phyloP scores from a whole-genome alignment of 1,140 invertebrate genomes.

The Cylas formicarius region DNA sequence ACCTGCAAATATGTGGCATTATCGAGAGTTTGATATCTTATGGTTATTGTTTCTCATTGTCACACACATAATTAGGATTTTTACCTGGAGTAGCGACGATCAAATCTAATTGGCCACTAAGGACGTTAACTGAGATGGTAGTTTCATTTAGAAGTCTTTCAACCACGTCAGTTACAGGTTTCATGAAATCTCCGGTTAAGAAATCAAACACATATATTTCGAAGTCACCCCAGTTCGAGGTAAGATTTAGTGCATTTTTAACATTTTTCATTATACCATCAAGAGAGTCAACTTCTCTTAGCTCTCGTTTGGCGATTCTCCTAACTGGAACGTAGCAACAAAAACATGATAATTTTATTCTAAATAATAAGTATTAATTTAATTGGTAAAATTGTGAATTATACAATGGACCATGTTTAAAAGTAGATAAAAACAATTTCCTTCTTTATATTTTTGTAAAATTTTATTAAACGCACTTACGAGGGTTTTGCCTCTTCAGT shows the following conservation, averaged over 20 bases:
- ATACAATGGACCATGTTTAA: no score
- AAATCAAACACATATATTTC: slow-evolving; percentile 54
- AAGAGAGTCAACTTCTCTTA: slow-evolving; percentile 42
- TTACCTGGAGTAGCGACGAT: slow-evolving; percentile 63
- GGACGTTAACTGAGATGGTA: slow-evolving; percentile 57
- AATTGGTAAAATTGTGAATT: no score
- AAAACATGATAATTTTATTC: slow-evolving; percentile 1
- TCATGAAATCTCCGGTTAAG: slow-evolving; percentile 73
- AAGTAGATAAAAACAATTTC: no score
- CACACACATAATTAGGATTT: not conserved
- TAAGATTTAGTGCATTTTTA: slow-evolving; percentile 52
- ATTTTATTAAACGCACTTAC: not conserved
- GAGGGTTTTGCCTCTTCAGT: not conserved
- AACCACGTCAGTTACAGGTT: slow-evolving; percentile 67
- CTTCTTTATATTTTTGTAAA: no score
- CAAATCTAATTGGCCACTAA: slow-evolving; percentile 63
- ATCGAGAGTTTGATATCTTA: no score
- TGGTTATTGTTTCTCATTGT: not conserved
- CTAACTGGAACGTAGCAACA: slow-evolving; percentile 26
- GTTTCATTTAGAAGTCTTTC: slow-evolving; percentile 61
- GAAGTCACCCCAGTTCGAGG: slow-evolving; percentile 61
- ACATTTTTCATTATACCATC: slow-evolving; percentile 66
- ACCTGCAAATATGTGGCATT: slow-evolving; percentile 47
- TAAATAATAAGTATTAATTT: not conserved
- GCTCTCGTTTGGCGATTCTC: slow-evolving; percentile 41